These are phyloP conservation scores for Yponomeuta cagnagella DNA, from an alignment of 2,888 invertebrate genomes.

Conservation along the genomic window DNA sequence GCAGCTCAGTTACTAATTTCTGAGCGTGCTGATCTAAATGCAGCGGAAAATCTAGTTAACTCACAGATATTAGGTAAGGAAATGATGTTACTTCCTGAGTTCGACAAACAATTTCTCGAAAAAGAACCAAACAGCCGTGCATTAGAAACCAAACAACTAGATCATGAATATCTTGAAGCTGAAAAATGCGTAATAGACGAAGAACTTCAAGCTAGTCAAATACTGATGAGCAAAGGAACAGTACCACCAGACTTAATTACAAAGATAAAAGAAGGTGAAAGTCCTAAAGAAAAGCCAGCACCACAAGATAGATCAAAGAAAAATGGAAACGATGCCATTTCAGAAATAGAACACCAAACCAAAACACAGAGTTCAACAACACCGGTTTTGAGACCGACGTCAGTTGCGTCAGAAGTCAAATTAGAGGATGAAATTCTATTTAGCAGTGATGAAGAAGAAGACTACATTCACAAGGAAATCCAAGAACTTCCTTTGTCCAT, in stretches of 20 bases:
- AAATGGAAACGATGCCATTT: conserved; percentile 19
- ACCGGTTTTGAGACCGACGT: neutral
- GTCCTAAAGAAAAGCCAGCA: neutral
- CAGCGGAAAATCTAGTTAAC: conserved; percentile 21
- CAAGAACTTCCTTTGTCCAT: conserved; percentile 53
- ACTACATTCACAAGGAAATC: conserved; percentile 31
- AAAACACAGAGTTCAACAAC: conserved; percentile 7
- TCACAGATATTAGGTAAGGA: neutral
- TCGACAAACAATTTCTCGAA: neutral
- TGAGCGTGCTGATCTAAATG: conserved; percentile 26
- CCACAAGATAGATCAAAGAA: conserved; percentile 22
- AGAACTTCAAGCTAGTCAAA: neutral
- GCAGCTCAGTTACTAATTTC: conserved; percentile 37
- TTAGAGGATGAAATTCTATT: conserved; percentile 56
- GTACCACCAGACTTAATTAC: neutral
- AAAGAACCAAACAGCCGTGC: neutral
- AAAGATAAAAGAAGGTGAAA: conserved; percentile 18
- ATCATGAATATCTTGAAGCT: neutral
- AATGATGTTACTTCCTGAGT: neutral
- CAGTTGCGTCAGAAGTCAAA: conserved; percentile 17
- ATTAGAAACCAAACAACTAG: neutral
- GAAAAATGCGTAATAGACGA: neutral
- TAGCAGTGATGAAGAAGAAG: conserved; percentile 61
- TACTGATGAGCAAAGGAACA: neutral
- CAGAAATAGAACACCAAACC: conserved; percentile 18